phyloP scores from a whole-genome alignment of 2,797 vertebrate species.

The Macroramphosus scolopax region DNA sequence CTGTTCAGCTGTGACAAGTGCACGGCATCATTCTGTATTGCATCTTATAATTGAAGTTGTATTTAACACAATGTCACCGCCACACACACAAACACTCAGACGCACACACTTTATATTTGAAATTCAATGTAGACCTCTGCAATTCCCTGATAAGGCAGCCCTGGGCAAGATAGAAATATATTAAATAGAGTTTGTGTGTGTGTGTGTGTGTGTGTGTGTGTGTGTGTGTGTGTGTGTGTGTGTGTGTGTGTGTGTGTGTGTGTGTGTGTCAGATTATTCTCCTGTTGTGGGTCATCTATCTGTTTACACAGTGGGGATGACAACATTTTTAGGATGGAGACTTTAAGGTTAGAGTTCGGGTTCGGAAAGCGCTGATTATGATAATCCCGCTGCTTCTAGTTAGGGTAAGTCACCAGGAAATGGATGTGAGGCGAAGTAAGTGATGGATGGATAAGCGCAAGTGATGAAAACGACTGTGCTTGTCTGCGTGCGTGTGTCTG shows the following conservation, averaged over 20 bases:
- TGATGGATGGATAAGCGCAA: no score
- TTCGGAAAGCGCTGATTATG: no score
- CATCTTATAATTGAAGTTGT: slow-evolving; percentile 10
- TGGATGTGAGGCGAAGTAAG: no score
- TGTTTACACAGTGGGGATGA: no score
- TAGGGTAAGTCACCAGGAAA: no score
- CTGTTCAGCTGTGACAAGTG: slow-evolving; percentile 16
- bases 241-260: slow-evolving; percentile 14
- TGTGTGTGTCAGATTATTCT: no score
- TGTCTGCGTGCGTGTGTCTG: no score
- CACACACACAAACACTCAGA: slow-evolving; percentile 3
- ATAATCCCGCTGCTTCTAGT: no score
- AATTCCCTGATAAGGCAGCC: slow-evolving; percentile 63
- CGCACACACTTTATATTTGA: slow-evolving; percentile 49
- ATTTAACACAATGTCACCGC: slow-evolving; percentile 7
- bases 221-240: slow-evolving; percentile 12
- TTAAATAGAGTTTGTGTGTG: slow-evolving; percentile 21
- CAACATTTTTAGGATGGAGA: no score
- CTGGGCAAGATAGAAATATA: slow-evolving; percentile 43
- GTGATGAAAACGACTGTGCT: no score
- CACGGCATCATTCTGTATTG: slow-evolving; percentile 16
- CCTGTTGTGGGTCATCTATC: no score
- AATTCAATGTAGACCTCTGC: slow-evolving; percentile 69
- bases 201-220: slow-evolving; percentile 15
- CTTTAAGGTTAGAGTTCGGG: no score